Evolutionary conservation across 2,113 vertebrate genomes (phyloP).

Genomic region (Illadopsis cleaveri): DNA sequence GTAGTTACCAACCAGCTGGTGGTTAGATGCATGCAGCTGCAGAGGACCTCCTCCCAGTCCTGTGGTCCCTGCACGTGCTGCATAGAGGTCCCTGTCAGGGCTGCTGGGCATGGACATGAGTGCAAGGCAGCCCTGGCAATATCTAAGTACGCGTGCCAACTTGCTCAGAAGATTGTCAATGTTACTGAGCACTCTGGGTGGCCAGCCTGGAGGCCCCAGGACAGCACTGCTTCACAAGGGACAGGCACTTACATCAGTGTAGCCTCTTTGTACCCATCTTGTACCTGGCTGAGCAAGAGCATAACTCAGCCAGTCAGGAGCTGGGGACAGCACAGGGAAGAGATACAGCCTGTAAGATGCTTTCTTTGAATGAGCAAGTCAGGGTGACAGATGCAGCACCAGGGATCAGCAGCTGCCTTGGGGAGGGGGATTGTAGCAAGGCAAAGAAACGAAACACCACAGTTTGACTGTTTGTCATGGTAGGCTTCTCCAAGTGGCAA

Average conservation of each 20-base stretch:
- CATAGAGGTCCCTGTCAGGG: background rate
- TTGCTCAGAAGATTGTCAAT: background rate
- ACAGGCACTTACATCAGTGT: fast-evolving
- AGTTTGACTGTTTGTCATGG: background rate
- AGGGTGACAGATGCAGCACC: background rate
- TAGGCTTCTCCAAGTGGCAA: background rate
- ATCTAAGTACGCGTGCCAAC: background rate
- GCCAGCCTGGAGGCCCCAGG: background rate
- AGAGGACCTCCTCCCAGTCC: background rate
- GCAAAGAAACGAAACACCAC: background rate
- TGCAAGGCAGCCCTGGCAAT: background rate
- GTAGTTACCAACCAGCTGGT: background rate
- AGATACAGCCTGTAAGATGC: background rate
- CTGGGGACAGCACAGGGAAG: background rate
- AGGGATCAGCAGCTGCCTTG: background rate
- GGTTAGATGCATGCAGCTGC: background rate
- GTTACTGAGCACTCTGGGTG: background rate
- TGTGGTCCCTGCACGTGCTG: background rate
- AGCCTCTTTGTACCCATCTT: background rate
- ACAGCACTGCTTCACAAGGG: background rate
- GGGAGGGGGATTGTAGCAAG: background rate
- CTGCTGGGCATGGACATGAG: fast-evolving
- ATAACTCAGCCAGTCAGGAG: background rate
- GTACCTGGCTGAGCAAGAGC: background rate
- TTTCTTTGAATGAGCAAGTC: background rate